Evolutionary conservation across 2,797 vertebrate genomes (phyloP).

Genomic region (Octomys mimax): DNA sequence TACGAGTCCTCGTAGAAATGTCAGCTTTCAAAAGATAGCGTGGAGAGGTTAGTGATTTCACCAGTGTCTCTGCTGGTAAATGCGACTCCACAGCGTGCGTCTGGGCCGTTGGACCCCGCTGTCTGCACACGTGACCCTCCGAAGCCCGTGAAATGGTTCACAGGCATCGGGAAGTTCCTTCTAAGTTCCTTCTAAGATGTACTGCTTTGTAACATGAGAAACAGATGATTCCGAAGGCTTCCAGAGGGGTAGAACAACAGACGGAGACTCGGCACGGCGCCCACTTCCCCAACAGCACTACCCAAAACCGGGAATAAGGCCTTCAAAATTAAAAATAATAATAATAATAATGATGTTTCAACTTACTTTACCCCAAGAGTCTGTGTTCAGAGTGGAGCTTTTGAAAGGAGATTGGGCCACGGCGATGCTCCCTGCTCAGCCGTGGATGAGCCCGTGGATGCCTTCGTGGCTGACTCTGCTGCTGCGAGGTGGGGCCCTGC

Average conservation of each 20-base stretch:
- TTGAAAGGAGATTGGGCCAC: not conserved
- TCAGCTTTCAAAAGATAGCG: constrained; percentile 20
- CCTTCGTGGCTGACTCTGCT: not conserved
- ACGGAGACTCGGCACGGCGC: not conserved
- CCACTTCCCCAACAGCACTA: not conserved
- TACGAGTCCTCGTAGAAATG: not conserved
- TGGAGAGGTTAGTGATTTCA: not conserved
- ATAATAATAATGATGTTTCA: constrained; percentile 3
- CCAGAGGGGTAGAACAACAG: not conserved
- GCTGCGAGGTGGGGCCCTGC: too few relatives aligned
- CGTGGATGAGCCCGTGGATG: not conserved
- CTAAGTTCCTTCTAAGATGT: not conserved
- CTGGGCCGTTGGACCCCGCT: not conserved
- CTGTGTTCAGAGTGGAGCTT: not conserved
- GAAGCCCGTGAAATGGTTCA: not conserved
- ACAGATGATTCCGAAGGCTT: constrained; percentile 9
- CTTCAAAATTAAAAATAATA: constrained; percentile 16
- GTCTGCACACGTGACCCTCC: not conserved
- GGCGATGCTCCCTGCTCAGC: not conserved
- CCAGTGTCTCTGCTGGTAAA: not conserved
- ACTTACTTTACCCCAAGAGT: not conserved
- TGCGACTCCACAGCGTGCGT: not conserved
- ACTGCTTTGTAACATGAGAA: not conserved
- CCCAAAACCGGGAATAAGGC: not conserved
- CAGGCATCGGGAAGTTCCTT: not conserved